These are phyloP conservation scores for Daboia siamensis DNA, from an alignment of 2,113 vertebrate genomes.

Conservation along the genomic window DNA sequence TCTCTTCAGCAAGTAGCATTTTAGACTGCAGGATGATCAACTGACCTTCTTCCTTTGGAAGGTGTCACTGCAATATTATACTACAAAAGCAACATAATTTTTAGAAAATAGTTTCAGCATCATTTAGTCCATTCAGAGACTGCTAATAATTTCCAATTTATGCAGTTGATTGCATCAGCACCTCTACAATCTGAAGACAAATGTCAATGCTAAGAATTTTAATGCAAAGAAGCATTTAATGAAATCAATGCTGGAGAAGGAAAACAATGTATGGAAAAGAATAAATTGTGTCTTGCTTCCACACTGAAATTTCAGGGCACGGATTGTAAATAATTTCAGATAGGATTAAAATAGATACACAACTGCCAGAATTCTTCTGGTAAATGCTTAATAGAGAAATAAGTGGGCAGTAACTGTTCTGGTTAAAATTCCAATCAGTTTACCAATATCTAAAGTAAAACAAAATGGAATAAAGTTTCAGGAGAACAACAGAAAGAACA, in stretches of 20 bases:
- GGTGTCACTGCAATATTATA: not conserved
- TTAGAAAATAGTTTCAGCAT: not conserved
- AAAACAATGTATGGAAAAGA: slow-evolving; percentile 21
- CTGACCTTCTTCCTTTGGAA: not conserved
- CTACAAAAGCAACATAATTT: not conserved
- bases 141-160: slow-evolving; percentile 6
- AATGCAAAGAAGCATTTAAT: slow-evolving; percentile 39
- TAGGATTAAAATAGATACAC: slow-evolving; percentile 37
- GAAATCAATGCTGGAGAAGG: slow-evolving; percentile 36
- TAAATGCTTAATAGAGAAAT: slow-evolving; percentile 19
- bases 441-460: slow-evolving; percentile 44
- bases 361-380: slow-evolving; percentile 1
- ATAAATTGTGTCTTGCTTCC: slow-evolving; percentile 30
- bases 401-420: slow-evolving; percentile 7
- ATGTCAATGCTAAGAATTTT: slow-evolving; percentile 25
- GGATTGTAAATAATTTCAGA: slow-evolving; percentile 45
- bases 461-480: slow-evolving; percentile 16
- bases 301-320: slow-evolving; percentile 34
- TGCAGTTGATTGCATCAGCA: slow-evolving; percentile 30
- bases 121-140: not conserved
- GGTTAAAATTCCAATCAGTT: slow-evolving; percentile 26
- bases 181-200: slow-evolving; percentile 30
- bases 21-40: not conserved
- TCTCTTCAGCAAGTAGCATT: not conserved
- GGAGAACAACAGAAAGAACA: slow-evolving; percentile 37